Evolutionary conservation across 2,113 vertebrate genomes (phyloP).

Genomic region (Phainopepla nitens): DNA sequence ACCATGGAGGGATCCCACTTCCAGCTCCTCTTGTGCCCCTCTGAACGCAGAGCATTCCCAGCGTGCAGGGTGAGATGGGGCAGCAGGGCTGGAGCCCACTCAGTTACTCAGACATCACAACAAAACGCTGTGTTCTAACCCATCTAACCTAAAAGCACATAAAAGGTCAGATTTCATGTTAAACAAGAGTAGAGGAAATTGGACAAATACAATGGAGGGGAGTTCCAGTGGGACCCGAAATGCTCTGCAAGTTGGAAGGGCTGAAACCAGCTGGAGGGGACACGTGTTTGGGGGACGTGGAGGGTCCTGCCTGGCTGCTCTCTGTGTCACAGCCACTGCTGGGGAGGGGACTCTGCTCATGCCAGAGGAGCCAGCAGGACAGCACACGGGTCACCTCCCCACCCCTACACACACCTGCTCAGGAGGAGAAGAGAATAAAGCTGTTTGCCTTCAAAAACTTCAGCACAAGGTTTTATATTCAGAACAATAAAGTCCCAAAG

Average conservation of each 20-base stretch:
- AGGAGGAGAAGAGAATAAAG: neutral
- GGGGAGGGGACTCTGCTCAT: neutral
- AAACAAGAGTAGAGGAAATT: neutral
- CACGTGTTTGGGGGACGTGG: fast-evolving
- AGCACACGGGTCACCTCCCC: neutral
- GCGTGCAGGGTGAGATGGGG: fast-evolving
- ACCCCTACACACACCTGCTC: fast-evolving
- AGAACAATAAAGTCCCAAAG: neutral
- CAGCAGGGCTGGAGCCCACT: neutral
- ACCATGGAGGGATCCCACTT: fast-evolving
- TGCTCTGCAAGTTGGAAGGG: neutral
- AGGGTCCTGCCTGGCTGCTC: neutral
- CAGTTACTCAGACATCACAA: neutral
- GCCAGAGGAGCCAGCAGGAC: neutral
- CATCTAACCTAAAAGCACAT: neutral
- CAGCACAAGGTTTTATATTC: neutral
- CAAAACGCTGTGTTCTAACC: neutral
- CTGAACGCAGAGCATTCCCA: fast-evolving
- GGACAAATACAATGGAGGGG: fast-evolving
- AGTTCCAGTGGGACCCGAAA: neutral
- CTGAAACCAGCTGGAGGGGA: neutral
- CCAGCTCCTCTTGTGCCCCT: fast-evolving
- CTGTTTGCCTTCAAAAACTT: neutral
- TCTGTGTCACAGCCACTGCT: fast-evolving
- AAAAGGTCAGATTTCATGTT: neutral